Conservation (phyloP, 2,113 vertebrate genomes). For the Gambusia holbrooki region DNA sequence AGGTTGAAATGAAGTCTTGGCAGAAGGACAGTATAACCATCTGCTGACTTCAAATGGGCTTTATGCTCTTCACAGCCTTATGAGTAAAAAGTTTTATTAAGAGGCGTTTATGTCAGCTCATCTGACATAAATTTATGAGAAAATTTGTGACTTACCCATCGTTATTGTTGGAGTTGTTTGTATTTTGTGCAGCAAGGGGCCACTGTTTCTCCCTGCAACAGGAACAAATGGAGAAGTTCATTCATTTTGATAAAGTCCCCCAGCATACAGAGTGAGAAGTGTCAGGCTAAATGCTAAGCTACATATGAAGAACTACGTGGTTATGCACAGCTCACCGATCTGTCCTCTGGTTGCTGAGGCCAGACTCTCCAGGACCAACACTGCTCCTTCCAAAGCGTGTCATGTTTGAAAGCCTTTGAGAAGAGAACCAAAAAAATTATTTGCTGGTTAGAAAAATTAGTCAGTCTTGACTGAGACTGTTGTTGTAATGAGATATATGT, state of each 20-base stretch:
- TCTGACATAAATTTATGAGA: neutral
- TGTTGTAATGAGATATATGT: too few relatives aligned
- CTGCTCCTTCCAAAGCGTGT: slow-evolving; percentile 56
- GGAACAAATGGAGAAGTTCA: neutral
- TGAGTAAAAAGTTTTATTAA: too few relatives aligned
- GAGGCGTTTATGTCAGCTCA: neutral
- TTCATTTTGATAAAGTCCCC: too few relatives aligned
- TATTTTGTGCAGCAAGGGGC: slow-evolving; percentile 81
- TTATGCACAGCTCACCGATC: slow-evolving; percentile 8
- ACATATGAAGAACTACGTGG: too few relatives aligned
- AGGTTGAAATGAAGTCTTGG: too few relatives aligned
- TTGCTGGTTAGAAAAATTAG: neutral
- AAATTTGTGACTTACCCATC: slow-evolving; percentile 79
- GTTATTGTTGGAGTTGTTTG: slow-evolving; percentile 87
- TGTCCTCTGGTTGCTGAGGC: slow-evolving; percentile 72
- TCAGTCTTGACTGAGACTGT: too few relatives aligned
- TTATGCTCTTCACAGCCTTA: too few relatives aligned
- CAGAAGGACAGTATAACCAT: too few relatives aligned
- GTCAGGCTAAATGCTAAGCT: too few relatives aligned
- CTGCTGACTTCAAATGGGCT: too few relatives aligned
- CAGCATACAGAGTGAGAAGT: too few relatives aligned
- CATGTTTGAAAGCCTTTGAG: slow-evolving; percentile 56
- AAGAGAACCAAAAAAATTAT: neutral
- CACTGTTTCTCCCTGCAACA: slow-evolving; percentile 57
- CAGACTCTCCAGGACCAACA: slow-evolving; percentile 75